A percentile compares a stretch with the other conserved stretches of the same genome.
Conservation (phyloP, 2,888 invertebrate genomes). For the Ellobium chinense region DNA sequence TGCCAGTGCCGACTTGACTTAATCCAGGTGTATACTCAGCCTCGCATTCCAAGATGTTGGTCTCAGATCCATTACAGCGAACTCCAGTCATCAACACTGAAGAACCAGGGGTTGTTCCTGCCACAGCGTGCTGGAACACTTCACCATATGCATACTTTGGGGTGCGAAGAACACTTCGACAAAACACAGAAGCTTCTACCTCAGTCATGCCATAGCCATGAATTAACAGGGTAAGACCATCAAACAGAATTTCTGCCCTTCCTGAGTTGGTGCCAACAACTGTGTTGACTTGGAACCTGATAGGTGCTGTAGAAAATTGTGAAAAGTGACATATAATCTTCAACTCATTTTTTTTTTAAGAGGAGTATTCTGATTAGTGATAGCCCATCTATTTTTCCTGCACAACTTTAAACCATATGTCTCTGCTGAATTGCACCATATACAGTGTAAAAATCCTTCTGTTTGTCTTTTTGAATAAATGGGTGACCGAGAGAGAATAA, state of each 20-base stretch:
- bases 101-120: neutral
- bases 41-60: conserved; percentile 83
- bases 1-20: conserved; percentile 45
- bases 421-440: too few species aligned
- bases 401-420: too few species aligned
- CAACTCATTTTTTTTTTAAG: too few species aligned
- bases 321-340: too few species aligned
- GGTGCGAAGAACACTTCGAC: conserved; percentile 57
- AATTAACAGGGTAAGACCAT: conserved; percentile 62
- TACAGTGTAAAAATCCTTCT: too few species aligned
- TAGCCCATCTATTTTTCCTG: too few species aligned
- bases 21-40: conserved; percentile 54
- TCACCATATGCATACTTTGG: conserved; percentile 28
- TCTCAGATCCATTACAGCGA: conserved; percentile 85
- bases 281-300: conserved; percentile 59
- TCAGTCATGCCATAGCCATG: conserved; percentile 57
- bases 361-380: too few species aligned
- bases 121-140: neutral
- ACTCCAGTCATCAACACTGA: conserved; percentile 85
- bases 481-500: too few species aligned
- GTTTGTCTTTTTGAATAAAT: too few species aligned
- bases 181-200: conserved; percentile 64
- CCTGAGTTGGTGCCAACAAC: conserved; percentile 53
- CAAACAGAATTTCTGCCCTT: conserved; percentile 63
- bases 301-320: conserved; percentile 56